Conservation (phyloP, 2,113 vertebrate species). For the Sorex araneus region DNA sequence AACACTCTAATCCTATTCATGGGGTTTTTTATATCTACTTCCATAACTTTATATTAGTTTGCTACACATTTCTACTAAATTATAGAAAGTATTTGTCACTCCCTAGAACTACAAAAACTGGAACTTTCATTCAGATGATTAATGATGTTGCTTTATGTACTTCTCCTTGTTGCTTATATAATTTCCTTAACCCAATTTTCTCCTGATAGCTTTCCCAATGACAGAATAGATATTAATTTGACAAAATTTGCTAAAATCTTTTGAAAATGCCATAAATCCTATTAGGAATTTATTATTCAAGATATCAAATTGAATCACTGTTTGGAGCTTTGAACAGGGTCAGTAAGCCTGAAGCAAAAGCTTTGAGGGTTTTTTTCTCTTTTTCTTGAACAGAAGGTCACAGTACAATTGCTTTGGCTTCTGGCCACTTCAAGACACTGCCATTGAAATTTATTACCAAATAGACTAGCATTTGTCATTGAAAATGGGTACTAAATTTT, state of each 20-base stretch:
- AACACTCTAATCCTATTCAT: background rate
- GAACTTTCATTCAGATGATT: constrained; percentile 63
- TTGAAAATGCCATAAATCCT: constrained; percentile 75
- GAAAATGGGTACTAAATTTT: background rate
- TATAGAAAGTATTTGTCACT: constrained; percentile 54
- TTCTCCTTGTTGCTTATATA: constrained; percentile 52
- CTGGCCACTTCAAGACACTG: constrained; percentile 25
- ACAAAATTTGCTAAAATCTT: constrained; percentile 78
- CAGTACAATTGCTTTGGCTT: background rate
- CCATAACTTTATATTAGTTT: constrained; percentile 35
- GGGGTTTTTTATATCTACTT: background rate
- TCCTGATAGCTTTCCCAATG: constrained; percentile 37
- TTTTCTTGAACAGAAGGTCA: background rate
- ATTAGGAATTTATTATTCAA: constrained; percentile 82
- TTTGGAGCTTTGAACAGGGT: constrained; percentile 61
- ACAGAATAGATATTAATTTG: constrained; percentile 60
- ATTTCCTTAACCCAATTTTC: constrained; percentile 70
- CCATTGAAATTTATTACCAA: constrained; percentile 64
- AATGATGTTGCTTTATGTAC: constrained; percentile 40
- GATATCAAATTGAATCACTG: constrained; percentile 55
- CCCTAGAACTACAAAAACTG: constrained; percentile 25
- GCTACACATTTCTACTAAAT: constrained; percentile 50
- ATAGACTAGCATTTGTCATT: background rate
- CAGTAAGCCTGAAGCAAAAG: constrained; percentile 44
- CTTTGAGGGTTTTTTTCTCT: background rate